Evolutionary conservation across 2,888 invertebrate genomes (phyloP).

Genomic region (Acronicta leporina): DNA sequence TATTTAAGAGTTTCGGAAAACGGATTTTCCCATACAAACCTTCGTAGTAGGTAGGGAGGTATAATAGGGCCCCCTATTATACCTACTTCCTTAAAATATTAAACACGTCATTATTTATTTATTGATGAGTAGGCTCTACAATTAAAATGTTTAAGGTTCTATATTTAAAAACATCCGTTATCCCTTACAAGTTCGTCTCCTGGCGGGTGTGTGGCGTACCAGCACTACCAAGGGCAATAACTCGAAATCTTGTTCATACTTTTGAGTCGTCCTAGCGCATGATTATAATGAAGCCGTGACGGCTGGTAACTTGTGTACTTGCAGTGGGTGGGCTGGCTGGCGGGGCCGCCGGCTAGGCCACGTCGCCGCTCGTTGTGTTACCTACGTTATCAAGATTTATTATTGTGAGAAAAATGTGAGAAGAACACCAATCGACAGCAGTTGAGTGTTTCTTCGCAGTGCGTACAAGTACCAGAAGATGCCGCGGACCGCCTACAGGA

Average conservation of each 20-base stretch:
- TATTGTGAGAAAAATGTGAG: slow-evolving; percentile 35
- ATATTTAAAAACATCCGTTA: no score
- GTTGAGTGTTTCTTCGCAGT: slow-evolving; percentile 40
- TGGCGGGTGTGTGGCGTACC: no score
- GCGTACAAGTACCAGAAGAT: slow-evolving; percentile 54
- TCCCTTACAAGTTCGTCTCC: no score
- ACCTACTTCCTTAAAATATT: no score
- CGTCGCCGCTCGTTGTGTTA: slow-evolving; percentile 35
- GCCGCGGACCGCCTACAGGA: slow-evolving; percentile 64
- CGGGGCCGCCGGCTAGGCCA: slow-evolving; percentile 26
- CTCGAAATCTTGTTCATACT: not conserved
- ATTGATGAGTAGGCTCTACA: no score
- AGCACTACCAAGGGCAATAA: no score
- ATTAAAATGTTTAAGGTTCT: no score
- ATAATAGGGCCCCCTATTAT: no score
- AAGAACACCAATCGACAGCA: slow-evolving; percentile 22
- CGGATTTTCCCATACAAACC: no score
- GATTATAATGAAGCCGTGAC: slow-evolving; percentile 10
- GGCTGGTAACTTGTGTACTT: slow-evolving; percentile 34
- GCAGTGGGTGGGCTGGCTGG: slow-evolving; percentile 31
- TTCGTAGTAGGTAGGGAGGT: no score
- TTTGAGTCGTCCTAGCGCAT: not conserved
- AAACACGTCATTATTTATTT: no score
- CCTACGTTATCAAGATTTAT: slow-evolving; percentile 48
- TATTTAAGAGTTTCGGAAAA: no score